Conservation (phyloP, 1,140 invertebrate genomes). For the Drosophila teissieri region DNA sequence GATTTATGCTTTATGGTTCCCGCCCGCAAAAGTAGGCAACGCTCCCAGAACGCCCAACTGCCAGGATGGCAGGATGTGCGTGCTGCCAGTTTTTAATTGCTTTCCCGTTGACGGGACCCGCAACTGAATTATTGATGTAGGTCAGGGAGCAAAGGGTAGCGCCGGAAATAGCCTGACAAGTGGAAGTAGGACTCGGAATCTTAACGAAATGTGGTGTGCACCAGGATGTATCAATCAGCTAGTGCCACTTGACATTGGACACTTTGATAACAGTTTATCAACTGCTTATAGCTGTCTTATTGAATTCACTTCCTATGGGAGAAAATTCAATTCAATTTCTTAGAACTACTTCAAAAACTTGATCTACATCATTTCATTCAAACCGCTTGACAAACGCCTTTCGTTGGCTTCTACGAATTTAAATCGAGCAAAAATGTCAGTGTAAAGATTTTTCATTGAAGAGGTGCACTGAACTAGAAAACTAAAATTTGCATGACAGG, state of each 20-base stretch:
- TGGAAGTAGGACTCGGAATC: neutral
- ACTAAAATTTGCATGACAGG: neutral
- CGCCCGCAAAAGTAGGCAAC: constrained; percentile 31
- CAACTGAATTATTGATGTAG: constrained; percentile 74
- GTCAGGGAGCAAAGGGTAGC: constrained; percentile 46
- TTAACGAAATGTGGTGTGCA: constrained; percentile 6
- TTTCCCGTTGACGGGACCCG: constrained; percentile 43
- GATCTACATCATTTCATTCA: too few relatives aligned
- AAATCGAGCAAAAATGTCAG: neutral
- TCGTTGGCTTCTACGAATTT: too few relatives aligned
- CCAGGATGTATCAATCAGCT: constrained; percentile 12
- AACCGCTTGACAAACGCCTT: too few relatives aligned
- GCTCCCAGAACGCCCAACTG: constrained; percentile 9
- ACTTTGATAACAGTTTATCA: too few relatives aligned
- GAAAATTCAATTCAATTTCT: neutral
- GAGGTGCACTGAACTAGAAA: neutral
- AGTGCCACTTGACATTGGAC: neutral
- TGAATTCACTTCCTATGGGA: neutral
- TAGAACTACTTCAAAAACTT: too few relatives aligned
- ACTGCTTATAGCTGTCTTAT: neutral
- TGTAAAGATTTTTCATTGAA: too few relatives aligned
- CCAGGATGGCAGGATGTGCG: constrained; percentile 42
- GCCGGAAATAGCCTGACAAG: constrained; percentile 32
- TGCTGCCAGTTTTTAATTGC: constrained; percentile 79
- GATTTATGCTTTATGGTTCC: constrained; percentile 62